phyloP scores from a whole-genome alignment of 2,113 vertebrate genomes.

The Corvus hawaiiensis region DNA sequence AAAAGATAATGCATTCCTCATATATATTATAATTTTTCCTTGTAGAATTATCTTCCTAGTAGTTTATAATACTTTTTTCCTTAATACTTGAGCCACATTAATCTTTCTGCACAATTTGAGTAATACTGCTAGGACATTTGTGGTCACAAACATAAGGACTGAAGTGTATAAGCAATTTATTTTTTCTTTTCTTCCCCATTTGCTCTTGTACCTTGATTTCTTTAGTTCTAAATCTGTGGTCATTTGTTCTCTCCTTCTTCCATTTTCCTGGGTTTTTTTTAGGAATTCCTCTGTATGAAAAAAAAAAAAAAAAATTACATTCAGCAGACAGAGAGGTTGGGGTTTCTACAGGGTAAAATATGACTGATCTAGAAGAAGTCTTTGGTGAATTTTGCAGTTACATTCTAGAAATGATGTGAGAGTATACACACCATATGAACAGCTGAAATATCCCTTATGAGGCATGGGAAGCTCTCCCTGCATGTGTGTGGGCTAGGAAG shows the following conservation, averaged over 20 bases:
- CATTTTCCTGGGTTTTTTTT: not conserved
- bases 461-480: not conserved
- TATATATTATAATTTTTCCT: not conserved
- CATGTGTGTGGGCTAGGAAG: not conserved
- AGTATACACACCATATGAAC: not conserved
- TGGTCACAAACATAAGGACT: not conserved
- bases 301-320: not conserved
- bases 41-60: not conserved
- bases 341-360: not conserved
- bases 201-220: not conserved
- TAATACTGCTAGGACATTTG: not conserved
- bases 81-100: not conserved
- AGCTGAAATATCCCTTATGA: not conserved
- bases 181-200: not conserved
- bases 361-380: accelerated
- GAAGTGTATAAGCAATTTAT: accelerated
- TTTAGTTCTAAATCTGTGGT: not conserved
- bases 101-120: not conserved
- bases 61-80: not conserved
- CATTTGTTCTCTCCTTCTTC: not conserved
- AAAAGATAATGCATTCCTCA: not conserved
- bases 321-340: not conserved
- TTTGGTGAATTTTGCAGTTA: not conserved
- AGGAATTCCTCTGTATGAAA: not conserved
- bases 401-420: not conserved